A percentile compares a stretch with the other conserved stretches of the same genome.
phyloP scores from a whole-genome alignment of 2,888 invertebrate species.

The Tridacna gigas region DNA sequence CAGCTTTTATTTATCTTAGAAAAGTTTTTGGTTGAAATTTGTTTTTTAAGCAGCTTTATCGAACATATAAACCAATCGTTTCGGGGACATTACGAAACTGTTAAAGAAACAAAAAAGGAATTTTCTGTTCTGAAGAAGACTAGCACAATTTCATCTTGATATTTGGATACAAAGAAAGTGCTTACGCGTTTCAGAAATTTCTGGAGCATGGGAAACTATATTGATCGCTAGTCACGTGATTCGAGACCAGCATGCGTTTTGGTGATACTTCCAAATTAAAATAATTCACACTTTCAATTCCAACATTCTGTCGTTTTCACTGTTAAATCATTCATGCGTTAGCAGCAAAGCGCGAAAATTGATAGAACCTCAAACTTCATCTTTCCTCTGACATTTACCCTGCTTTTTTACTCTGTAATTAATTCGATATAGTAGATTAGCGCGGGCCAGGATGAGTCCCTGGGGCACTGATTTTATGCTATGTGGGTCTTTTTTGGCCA shows the following conservation, averaged over 20 bases:
- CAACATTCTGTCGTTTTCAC: conserved; percentile 15
- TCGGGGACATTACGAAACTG: too few relatives aligned
- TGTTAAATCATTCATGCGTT: conserved; percentile 46
- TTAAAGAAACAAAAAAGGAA: too few relatives aligned
- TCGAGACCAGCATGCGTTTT: conserved; percentile 19
- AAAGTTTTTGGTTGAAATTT: too few relatives aligned
- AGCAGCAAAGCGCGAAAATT: conserved; percentile 28
- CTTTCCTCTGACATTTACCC: conserved; percentile 31
- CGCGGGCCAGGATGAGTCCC: conserved; percentile 38
- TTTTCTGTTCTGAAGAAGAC: too few relatives aligned
- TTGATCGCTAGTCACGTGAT: background rate
- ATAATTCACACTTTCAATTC: conserved; percentile 19
- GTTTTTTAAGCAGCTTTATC: too few relatives aligned
- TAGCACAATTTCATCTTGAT: too few relatives aligned
- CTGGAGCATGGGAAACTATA: too few relatives aligned
- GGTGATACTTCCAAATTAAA: conserved; percentile 17
- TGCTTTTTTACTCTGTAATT: conserved; percentile 51
- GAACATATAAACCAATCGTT: too few relatives aligned
- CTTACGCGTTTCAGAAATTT: too few relatives aligned
- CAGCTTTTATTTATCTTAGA: too few relatives aligned
- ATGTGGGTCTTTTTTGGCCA: conserved; percentile 52
- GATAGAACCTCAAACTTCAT: conserved; percentile 26
- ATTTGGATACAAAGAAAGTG: too few relatives aligned
- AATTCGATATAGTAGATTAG: conserved; percentile 51
- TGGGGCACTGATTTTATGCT: conserved; percentile 42